Percentiles rank a stretch among this genome's conserved stretches.
Evolutionary conservation across 2,797 vertebrate species (phyloP).

Genomic region (Gadopsis marmoratus): DNA sequence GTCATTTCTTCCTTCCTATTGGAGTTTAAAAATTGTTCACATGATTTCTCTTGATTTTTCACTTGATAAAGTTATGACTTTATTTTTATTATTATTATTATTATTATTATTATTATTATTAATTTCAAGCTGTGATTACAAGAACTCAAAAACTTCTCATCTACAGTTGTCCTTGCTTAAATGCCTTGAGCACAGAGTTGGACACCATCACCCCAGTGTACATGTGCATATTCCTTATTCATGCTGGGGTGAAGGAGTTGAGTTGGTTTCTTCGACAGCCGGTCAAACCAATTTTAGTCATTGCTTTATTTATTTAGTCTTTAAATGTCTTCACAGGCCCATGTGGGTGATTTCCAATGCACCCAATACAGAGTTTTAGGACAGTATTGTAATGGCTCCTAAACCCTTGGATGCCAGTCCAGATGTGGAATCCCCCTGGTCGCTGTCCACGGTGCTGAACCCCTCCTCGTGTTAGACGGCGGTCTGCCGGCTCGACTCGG

Average conservation of each 20-base stretch:
- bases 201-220: background rate
- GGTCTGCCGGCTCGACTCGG: constrained; percentile 31
- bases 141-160: background rate
- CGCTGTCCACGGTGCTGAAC: constrained; percentile 73
- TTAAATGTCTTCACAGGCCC: background rate
- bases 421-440: constrained; percentile 13
- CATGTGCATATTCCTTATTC: background rate
- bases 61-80: too few species aligned
- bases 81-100: too few species aligned
- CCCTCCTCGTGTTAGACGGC: background rate
- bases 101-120: too few species aligned
- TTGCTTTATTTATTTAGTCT: background rate
- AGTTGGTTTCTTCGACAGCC: background rate
- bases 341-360: background rate
- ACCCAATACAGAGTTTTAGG: background rate
- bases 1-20: too few species aligned
- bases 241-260: background rate
- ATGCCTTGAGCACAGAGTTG: background rate
- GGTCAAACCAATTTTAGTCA: background rate
- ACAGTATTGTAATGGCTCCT: too few species aligned
- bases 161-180: background rate
- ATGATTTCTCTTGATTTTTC: background rate
- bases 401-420: background rate
- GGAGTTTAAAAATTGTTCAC: too few species aligned
- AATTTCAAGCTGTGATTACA: background rate